Evolutionary conservation across 2,888 invertebrate species (phyloP).

Genomic region (Notocelia uddmanniana): DNA sequence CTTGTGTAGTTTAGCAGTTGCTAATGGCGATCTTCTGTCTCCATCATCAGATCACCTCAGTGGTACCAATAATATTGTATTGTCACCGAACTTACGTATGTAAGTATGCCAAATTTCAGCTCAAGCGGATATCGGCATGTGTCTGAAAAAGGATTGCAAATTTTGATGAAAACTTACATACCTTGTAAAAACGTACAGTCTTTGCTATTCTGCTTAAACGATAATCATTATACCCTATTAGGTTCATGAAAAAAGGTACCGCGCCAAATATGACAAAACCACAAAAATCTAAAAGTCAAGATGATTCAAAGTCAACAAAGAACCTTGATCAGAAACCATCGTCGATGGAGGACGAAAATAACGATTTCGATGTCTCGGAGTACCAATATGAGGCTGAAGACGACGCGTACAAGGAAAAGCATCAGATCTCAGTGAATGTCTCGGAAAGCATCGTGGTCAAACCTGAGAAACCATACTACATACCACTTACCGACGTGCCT

Average conservation of each 20-base stretch:
- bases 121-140: too few relatives aligned
- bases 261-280: conserved; percentile 9
- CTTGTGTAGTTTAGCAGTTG: too few relatives aligned
- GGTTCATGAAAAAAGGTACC: conserved; percentile 27
- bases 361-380: conserved; percentile 70
- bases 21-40: too few relatives aligned
- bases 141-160: too few relatives aligned
- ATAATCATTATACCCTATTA: background rate
- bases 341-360: conserved; percentile 56
- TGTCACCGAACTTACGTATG: too few relatives aligned
- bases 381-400: conserved; percentile 65
- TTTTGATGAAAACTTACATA: too few relatives aligned
- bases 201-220: background rate
- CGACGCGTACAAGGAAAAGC: conserved; percentile 51
- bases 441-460: conserved; percentile 55
- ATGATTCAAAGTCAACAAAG: conserved; percentile 11
- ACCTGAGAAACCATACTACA: conserved; percentile 64
- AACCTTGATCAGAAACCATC: conserved; percentile 12
- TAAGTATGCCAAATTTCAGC: too few relatives aligned
- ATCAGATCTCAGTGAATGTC: conserved; percentile 53
- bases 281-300: conserved; percentile 3
- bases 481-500: conserved; percentile 73
- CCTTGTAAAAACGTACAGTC: background rate
- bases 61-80: too few relatives aligned
- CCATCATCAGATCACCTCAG: too few relatives aligned